Evolutionary conservation across 2,113 vertebrate species (phyloP).

Genomic region (Thamnophis sirtalis): DNA sequence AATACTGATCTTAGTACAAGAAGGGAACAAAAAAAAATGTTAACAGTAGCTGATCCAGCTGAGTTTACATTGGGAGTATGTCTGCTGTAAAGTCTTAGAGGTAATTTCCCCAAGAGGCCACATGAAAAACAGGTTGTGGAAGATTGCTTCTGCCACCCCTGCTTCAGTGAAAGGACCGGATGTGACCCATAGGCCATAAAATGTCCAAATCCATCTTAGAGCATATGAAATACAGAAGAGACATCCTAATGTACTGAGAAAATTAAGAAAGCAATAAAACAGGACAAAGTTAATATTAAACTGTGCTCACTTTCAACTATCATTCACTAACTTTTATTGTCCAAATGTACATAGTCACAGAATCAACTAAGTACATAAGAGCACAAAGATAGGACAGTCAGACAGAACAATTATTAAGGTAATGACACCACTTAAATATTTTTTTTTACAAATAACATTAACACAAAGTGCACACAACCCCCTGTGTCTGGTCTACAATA

Average conservation of each 20-base stretch:
- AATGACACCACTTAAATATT: background rate
- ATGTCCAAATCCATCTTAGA: background rate
- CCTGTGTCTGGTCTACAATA: background rate
- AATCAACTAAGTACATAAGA: background rate
- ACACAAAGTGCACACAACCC: background rate
- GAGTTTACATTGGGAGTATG: background rate
- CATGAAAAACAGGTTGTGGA: background rate
- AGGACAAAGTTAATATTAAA: slow-evolving; percentile 24
- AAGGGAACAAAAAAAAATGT: background rate
- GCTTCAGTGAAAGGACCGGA: background rate
- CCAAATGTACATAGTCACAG: background rate
- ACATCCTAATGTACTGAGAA: slow-evolving; percentile 31
- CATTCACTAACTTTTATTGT: slow-evolving; percentile 13
- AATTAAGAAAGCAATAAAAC: background rate
- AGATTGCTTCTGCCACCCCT: background rate
- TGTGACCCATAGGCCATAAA: background rate
- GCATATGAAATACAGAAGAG: background rate
- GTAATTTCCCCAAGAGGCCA: background rate
- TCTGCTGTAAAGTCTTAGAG: background rate
- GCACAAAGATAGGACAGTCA: background rate
- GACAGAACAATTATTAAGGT: background rate
- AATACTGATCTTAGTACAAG: background rate
- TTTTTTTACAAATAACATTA: background rate
- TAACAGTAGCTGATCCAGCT: background rate
- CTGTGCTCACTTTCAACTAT: background rate